Conservation (phyloP, 2,797 vertebrate genomes). For the Petrocephalus sullivani region DNA sequence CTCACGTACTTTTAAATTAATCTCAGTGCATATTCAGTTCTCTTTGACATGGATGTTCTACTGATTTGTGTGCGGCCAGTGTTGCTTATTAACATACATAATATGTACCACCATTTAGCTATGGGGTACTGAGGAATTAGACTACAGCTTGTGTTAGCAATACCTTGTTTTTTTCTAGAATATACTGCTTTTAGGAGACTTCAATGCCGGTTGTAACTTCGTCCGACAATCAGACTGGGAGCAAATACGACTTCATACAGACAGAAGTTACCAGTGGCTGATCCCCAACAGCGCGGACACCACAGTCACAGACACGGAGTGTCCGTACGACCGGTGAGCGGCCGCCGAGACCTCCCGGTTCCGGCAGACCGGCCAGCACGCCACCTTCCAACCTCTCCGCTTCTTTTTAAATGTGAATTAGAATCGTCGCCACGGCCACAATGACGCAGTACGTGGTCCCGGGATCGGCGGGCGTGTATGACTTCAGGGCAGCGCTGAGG, state of each 20-base stretch:
- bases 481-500: slow-evolving; percentile 65
- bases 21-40: background rate
- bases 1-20: background rate
- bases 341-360: no score
- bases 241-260: slow-evolving; percentile 72
- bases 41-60: background rate
- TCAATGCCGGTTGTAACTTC: slow-evolving; percentile 78
- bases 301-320: slow-evolving; percentile 68
- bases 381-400: background rate
- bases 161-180: slow-evolving; percentile 54
- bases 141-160: background rate
- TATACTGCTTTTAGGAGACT: slow-evolving; percentile 84
- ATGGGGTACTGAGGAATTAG: background rate
- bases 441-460: slow-evolving; percentile 58
- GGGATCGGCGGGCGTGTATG: slow-evolving; percentile 60
- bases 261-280: slow-evolving; percentile 78
- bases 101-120: background rate
- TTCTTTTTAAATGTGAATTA: slow-evolving; percentile 36
- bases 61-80: background rate
- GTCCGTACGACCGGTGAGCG: slow-evolving; percentile 80
- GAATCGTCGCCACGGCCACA: slow-evolving; percentile 72
- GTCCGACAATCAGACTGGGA: slow-evolving; percentile 65
- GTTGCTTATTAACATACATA: background rate
- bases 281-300: slow-evolving; percentile 69
- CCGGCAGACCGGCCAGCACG: background rate